A percentile compares a stretch with the other conserved stretches of the same genome.
These are phyloP conservation scores for Drosophila repleta DNA, from an alignment of 1,140 invertebrate species.

Conservation along the genomic window DNA sequence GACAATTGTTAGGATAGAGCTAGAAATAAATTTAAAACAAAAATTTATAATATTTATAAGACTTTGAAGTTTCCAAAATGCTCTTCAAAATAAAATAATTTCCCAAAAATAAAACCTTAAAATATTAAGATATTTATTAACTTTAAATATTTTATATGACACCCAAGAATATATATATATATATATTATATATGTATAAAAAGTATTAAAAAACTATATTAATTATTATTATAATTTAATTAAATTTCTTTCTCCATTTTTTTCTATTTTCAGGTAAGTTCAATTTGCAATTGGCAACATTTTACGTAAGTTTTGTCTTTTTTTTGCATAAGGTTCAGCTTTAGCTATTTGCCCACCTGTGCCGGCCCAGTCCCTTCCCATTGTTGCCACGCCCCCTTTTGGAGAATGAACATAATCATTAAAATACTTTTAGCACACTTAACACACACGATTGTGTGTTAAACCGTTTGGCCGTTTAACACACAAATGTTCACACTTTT, in stretches of 20 bases:
- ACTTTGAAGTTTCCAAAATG: too few relatives aligned
- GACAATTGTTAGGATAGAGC: too few relatives aligned
- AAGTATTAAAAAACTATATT: too few relatives aligned
- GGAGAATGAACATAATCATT: constrained; percentile 33
- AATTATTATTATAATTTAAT: too few relatives aligned
- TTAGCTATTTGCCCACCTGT: not conserved
- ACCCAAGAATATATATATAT: too few relatives aligned
- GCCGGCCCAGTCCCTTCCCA: not conserved
- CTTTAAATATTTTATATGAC: too few relatives aligned
- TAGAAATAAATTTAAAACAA: too few relatives aligned
- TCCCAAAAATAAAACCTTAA: too few relatives aligned
- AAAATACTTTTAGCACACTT: constrained; percentile 55
- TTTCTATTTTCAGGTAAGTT: constrained; percentile 47
- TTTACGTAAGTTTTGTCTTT: constrained; percentile 10
- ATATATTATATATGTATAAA: not conserved
- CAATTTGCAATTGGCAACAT: not conserved
- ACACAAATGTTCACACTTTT: constrained; percentile 60
- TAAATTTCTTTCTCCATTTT: not conserved
- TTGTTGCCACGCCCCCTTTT: not conserved
- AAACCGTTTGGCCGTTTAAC: constrained; percentile 54
- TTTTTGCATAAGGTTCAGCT: constrained; percentile 9
- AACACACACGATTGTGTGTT: constrained; percentile 56
- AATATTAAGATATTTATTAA: too few relatives aligned
- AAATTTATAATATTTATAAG: too few relatives aligned
- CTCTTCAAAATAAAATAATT: too few relatives aligned